Base-by-base conservation (phyloP, 2,888 invertebrate genomes). In the Conchocele bisecta region DNA sequence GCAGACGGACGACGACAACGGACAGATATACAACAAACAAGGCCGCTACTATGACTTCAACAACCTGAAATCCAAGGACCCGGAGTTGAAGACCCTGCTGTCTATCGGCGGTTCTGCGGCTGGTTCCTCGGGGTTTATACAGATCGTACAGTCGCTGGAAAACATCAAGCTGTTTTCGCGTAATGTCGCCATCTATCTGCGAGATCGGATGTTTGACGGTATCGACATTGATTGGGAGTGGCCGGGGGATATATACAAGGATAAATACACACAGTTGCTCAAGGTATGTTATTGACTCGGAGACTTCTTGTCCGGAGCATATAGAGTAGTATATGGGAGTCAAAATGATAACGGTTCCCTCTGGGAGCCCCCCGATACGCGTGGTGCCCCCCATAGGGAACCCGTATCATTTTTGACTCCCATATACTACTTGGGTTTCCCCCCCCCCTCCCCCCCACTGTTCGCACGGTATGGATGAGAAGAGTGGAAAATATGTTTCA, bases 211-310 rank as follows among this genome's bases (percentile, higher is more conserved):
- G 33, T 88, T 88, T 64, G 86, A 88, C 41, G 88, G 88, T 3
- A 71, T 87, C 9, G 88, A 88, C 72, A 54, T 88, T 13, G 89
- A 89, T 68, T 89, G 89, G 89, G 89, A 89, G 64, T 89, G 83
- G 70, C 89, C 89, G 6, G 78, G 80, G 0, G 73, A 75, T 26
- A 66, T 66, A 2, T 81, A 60, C 33, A 64, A 59, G 37, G 41
- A 75, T 2, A 69, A 78, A 31, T 82, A 79, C 58, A 82, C 83
- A 17, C 41, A 57, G 28, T 60, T 86, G 28, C 44, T 84, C 13
- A 63, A 82, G 83, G 86, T 85, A 66, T 56, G n/a, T n/a, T n/a
- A n/a, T n/a, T n/a, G n/a, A n/a, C n/a, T n/a, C n/a, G n/a, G n/a
- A n/a, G n/a, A n/a, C n/a, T n/a, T n/a, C n/a, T n/a, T n/a, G n/a